phyloP scores from a whole-genome alignment of 2,113 vertebrate species.

The Crypturellus undulatus region DNA sequence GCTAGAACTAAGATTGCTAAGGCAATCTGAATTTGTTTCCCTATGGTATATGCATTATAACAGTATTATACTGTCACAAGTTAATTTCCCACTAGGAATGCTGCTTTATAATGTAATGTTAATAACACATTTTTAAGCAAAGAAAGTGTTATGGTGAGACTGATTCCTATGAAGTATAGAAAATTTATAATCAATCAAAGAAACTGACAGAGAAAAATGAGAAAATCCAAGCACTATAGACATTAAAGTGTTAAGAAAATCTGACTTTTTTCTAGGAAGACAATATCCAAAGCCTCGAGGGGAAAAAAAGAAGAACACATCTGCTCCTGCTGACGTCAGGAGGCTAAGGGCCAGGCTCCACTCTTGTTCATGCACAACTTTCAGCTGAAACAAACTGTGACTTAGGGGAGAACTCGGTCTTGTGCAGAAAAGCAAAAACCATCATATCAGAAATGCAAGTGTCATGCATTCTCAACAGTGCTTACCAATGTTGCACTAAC shows the following conservation, averaged over 20 bases:
- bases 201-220: not conserved
- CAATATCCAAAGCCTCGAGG: not conserved
- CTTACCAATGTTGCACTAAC: not conserved
- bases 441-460: not conserved
- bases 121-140: not conserved
- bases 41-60: not conserved
- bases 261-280: not conserved
- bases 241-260: not conserved
- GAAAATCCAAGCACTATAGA: not conserved
- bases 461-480: not conserved
- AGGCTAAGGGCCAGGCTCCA: not conserved
- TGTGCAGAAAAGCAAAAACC: not conserved
- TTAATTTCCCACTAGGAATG: not conserved
- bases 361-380: not conserved
- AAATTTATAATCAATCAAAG: not conserved
- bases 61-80: not conserved
- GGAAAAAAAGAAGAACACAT: not conserved
- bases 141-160: not conserved
- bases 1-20: not conserved
- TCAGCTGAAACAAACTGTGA: not conserved
- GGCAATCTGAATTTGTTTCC: not conserved
- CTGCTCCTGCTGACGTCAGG: not conserved
- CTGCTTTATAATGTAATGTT: not conserved
- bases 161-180: not conserved
- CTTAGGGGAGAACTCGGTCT: not conserved